Base-by-base conservation (phyloP, 1,140 invertebrate species). In the Mesaphorura yosii region DNA sequence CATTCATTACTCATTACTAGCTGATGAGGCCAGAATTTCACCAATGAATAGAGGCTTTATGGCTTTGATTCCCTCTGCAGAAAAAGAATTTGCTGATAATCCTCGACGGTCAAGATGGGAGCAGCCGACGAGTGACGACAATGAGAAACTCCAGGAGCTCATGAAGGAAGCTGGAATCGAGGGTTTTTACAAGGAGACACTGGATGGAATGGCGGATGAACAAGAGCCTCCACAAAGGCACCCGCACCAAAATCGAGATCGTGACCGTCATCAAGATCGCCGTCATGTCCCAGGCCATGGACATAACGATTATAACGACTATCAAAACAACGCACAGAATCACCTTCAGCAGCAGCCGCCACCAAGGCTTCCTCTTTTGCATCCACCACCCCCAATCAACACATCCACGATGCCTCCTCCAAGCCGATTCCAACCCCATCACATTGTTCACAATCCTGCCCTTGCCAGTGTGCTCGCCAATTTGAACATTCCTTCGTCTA, bases 101-200 rank as follows among this genome's bases (percentile, higher is more conserved):
- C 34, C 41, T 4, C 25, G 58, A 15, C 26, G 55, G 26, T 56
- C 53, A 4, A 44, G 60, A 5, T 62, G 60, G 60, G 60, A 62
- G 39, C 60, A 62, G 39, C 57, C 57, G 2, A 59, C 60, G 1
- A 45, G 50, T 2, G 60, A 62, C 37, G 60, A 62, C 39, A 46
- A 62, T 23, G 57, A 62, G 23, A 62, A 57, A 26, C 27, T 62
- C 4, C 60, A 62, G n/a, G 60, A 62, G 40, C 48, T 62, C 2
- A 62, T 62, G 60, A 51, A 62, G 52, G 60, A 62, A 26, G 60
- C 60, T 12, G 60, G 60, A 0, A 48, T 55, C 34, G 56, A 48
- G 42, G 42, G 29, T 47, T 53, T 34, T 27, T 53, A 39, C 42
- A 17, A 44, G 19, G 47, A 51, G 19, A 41, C 46, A 51, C 31